These are phyloP conservation scores for Microcebus lehilahytsara DNA, from an alignment of 2,113 vertebrate genomes.

Conservation along the genomic window DNA sequence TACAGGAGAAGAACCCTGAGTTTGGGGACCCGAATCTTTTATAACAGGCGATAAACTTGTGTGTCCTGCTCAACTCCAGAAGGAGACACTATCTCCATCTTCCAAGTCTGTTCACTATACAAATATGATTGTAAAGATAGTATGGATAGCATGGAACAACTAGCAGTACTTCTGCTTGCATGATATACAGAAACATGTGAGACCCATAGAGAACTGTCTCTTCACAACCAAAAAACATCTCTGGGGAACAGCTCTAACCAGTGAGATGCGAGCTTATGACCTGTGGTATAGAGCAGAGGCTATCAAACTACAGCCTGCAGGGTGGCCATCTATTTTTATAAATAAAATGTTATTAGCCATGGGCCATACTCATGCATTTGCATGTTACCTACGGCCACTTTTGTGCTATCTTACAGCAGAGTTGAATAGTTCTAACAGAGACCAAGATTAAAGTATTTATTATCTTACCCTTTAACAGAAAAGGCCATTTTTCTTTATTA, in stretches of 20 bases:
- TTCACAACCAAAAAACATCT: neutral
- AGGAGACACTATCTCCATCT: neutral
- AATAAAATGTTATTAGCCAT: neutral
- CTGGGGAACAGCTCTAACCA: neutral
- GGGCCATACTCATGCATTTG: neutral
- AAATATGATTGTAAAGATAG: neutral
- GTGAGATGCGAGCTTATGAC: neutral
- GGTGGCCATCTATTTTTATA: neutral
- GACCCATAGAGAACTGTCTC: neutral
- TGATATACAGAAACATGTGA: neutral
- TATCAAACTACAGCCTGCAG: neutral
- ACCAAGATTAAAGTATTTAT: neutral
- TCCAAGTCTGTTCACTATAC: neutral
- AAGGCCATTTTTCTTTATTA: neutral
- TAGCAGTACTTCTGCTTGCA: neutral
- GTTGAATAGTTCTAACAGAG: neutral
- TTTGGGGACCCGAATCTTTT: neutral
- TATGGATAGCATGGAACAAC: no score
- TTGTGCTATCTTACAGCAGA: neutral
- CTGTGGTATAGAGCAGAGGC: neutral
- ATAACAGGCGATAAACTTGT: neutral
- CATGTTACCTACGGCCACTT: neutral
- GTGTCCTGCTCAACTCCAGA: no score
- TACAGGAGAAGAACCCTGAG: neutral
- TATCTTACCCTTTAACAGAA: neutral